These are phyloP conservation scores for Garrulus glandarius DNA, from an alignment of 2,797 vertebrate species.

Conservation along the genomic window DNA sequence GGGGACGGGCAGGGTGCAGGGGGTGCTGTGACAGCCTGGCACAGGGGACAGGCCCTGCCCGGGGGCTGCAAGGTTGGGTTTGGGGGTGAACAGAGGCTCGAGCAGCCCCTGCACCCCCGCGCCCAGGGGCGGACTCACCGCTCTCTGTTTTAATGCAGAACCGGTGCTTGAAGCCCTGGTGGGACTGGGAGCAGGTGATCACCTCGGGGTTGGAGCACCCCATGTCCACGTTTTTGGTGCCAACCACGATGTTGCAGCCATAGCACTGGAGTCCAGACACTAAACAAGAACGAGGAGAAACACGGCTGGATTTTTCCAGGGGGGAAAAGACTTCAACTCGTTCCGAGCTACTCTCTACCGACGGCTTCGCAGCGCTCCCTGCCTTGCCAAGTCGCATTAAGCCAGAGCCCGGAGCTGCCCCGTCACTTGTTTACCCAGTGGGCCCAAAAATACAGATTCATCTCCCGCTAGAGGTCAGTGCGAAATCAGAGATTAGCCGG, in stretches of 20 bases:
- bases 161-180: conserved; percentile 73
- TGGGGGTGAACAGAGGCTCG: accelerated
- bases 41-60: not conserved
- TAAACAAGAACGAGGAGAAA: conserved; percentile 37
- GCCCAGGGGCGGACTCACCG: conserved; percentile 16
- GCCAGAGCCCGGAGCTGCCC: not conserved
- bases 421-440: not conserved
- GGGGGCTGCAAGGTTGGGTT: not conserved
- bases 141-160: conserved; percentile 76
- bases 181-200: conserved; percentile 83
- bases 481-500: conserved; percentile 24
- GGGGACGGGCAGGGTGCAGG: accelerated
- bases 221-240: conserved; percentile 84
- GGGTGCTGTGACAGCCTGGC: not conserved
- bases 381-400: conserved; percentile 23
- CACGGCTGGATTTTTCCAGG: not conserved
- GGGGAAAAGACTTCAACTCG: not conserved
- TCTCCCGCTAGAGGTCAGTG: conserved; percentile 61
- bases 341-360: not conserved
- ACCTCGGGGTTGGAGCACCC: conserved; percentile 89
- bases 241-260: conserved; percentile 88
- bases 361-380: not conserved
- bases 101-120: accelerated
- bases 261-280: conserved; percentile 87
- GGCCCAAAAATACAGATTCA: not conserved